phyloP scores from a whole-genome alignment of 1,140 invertebrate genomes.

The Brachionus koreanus region DNA sequence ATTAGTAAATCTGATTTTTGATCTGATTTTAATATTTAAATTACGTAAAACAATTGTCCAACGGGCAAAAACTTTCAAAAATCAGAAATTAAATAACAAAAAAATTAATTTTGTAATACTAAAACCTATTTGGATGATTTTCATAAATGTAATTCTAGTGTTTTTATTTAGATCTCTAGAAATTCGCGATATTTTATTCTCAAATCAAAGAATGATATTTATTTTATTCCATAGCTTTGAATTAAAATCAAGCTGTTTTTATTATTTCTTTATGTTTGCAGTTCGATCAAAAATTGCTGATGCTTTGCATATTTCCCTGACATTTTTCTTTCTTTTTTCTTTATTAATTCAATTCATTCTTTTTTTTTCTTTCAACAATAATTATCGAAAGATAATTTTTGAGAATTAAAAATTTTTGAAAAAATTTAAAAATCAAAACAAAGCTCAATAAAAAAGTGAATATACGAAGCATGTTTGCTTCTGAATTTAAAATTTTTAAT shows the following conservation, averaged over 20 bases:
- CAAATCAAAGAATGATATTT: neutral
- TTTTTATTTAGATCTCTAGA: neutral
- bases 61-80: neutral
- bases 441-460: no score
- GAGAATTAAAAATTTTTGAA: no score
- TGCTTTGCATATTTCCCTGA: neutral
- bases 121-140: neutral
- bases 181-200: neutral
- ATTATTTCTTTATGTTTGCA: neutral
- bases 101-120: neutral
- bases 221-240: neutral
- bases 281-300: neutral
- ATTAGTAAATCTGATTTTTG: neutral
- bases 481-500: no score
- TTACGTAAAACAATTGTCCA: neutral
- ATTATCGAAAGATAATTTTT: neutral
- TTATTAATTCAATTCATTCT: neutral
- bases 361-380: constrained; percentile 12
- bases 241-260: neutral
- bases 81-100: neutral
- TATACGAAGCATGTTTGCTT: no score
- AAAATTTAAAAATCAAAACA: no score
- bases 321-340: neutral
- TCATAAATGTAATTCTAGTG: neutral
- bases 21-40: neutral